Evolutionary conservation across 2,888 invertebrate genomes (phyloP).

Genomic region (Dryomyza anilis): DNA sequence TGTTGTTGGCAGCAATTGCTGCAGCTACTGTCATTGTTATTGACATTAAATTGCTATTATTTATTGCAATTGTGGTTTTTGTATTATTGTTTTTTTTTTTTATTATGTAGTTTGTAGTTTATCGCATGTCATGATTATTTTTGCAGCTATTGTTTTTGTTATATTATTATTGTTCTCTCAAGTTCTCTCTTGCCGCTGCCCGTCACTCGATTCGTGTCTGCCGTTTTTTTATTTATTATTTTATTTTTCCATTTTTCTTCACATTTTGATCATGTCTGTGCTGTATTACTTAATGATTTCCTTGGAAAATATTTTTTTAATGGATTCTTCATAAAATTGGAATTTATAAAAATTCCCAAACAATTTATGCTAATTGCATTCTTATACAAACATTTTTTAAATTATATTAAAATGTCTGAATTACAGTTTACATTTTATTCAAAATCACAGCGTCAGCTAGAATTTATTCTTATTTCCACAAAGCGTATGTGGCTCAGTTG

Average conservation of each 20-base stretch:
- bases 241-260: not conserved
- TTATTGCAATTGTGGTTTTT: not conserved
- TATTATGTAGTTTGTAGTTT: slow-evolving; percentile 1
- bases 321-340: too few species aligned
- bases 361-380: too few species aligned
- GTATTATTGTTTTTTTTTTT: not conserved
- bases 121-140: slow-evolving; percentile 18
- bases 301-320: not conserved
- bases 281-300: not conserved
- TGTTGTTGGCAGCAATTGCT: not conserved
- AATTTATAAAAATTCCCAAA: too few species aligned
- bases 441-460: too few species aligned
- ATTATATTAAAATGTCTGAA: too few species aligned
- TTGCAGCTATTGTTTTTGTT: not conserved
- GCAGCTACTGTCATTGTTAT: slow-evolving; percentile 6
- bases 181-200: too few species aligned
- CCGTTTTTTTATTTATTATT: not conserved
- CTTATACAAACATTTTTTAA: too few species aligned
- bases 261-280: not conserved
- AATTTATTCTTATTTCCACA: too few species aligned
- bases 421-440: too few species aligned
- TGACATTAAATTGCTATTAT: slow-evolving; percentile 5
- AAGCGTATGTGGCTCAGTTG: too few species aligned
- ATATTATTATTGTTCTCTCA: not conserved
- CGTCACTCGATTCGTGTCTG: not conserved